Evolutionary conservation across 2,888 invertebrate species (phyloP).

Genomic region (Marronus borbonicus): DNA sequence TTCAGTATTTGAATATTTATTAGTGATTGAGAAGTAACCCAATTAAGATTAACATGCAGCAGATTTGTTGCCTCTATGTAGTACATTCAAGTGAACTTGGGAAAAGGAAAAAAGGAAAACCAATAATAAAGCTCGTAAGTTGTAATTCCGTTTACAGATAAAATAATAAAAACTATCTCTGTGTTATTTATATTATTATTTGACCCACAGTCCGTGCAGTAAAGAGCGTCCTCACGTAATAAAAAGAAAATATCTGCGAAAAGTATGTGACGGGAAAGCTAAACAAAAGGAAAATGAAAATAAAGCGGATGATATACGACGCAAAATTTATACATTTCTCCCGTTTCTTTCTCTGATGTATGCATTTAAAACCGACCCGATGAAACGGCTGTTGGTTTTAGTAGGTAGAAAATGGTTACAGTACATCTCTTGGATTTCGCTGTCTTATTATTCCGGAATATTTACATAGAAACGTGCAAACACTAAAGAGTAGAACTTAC

Average conservation of each 20-base stretch:
- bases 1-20: no score
- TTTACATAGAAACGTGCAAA: slow-evolving; percentile 34
- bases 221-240: slow-evolving; percentile 15
- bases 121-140: background rate
- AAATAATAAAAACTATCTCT: slow-evolving; percentile 35
- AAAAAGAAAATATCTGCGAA: slow-evolving; percentile 49
- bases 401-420: slow-evolving; percentile 20
- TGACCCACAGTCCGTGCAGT: slow-evolving; percentile 20
- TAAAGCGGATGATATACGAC: slow-evolving; percentile 48
- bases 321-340: slow-evolving; percentile 29
- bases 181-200: slow-evolving; percentile 39
- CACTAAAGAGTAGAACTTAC: slow-evolving; percentile 35
- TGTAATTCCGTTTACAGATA: slow-evolving; percentile 5
- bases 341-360: background rate
- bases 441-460: slow-evolving; percentile 19
- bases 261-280: slow-evolving; percentile 47
- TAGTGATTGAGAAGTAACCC: no score
- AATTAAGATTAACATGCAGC: no score
- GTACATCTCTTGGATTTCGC: slow-evolving; percentile 15
- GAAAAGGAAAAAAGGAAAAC: background rate
- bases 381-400: background rate
- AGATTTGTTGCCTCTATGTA: no score
- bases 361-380: slow-evolving; percentile 30
- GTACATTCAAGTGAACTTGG: background rate
- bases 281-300: slow-evolving; percentile 50